These are phyloP conservation scores for Macrosteles quadrilineatus DNA, from an alignment of 1,140 invertebrate genomes.

Conservation along the genomic window DNA sequence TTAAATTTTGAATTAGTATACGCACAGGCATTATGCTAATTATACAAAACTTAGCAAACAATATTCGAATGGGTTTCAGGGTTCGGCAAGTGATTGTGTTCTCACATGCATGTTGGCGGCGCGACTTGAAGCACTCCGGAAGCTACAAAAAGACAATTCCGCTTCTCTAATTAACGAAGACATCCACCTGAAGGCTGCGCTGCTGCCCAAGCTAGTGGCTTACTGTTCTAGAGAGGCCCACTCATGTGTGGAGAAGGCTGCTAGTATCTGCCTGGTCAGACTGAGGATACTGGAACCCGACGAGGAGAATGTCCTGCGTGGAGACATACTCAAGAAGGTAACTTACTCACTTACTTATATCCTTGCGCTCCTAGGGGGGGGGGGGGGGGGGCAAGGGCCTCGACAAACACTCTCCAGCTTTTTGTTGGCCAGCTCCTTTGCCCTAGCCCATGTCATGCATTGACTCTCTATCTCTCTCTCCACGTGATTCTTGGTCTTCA, in stretches of 20 bases:
- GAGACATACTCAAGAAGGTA: slow-evolving; percentile 63
- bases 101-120: slow-evolving; percentile 81
- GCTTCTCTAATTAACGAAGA: slow-evolving; percentile 47
- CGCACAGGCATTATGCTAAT: too few species aligned
- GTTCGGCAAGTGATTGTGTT: slow-evolving; percentile 87
- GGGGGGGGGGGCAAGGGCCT: too few species aligned
- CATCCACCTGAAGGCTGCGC: slow-evolving; percentile 59
- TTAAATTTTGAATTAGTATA: too few species aligned
- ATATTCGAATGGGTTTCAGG: too few species aligned
- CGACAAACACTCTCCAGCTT: too few species aligned
- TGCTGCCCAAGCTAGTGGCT: slow-evolving; percentile 83
- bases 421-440: too few species aligned
- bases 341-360: not conserved
- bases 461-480: too few species aligned
- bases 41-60: too few species aligned
- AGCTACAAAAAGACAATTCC: slow-evolving; percentile 58
- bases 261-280: slow-evolving; percentile 88
- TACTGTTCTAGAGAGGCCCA: slow-evolving; percentile 82
- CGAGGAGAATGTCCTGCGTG: slow-evolving; percentile 75
- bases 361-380: too few species aligned
- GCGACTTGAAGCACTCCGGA: slow-evolving; percentile 69
- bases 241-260: slow-evolving; percentile 93
- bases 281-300: slow-evolving; percentile 86
- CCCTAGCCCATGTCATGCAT: too few species aligned
- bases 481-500: too few species aligned